Evolutionary conservation across 1,140 invertebrate genomes (phyloP), one percentile per base, ranked within the genome.

Genomic region (Aphelinus certus): DNA sequence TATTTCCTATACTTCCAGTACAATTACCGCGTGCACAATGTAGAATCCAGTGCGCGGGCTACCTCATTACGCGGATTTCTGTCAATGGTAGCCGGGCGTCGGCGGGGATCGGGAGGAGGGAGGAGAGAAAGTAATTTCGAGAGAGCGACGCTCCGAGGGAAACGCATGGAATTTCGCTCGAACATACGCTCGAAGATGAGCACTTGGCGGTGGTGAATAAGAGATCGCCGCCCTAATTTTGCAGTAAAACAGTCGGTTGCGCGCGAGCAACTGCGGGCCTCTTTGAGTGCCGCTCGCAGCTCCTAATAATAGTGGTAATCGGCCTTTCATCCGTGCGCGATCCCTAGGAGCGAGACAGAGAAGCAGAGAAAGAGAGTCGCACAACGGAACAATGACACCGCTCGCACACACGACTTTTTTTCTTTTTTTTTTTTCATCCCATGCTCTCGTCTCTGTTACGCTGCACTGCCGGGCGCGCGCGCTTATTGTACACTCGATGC

Each of bases 361-460:
- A 65, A 26, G 47, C 45, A 53, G 9, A 53, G 9, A 53, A 53
- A 53, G 9, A 53, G 9, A 53, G 9, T 53, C 49, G 57, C 57
- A 7, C 57, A 53, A 46, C 43, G 45, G 75, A 76, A 76, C 68
- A 73, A 76, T 76, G 77, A 46, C 64, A 77, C 26, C 51, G 9
- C 77, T 83, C 81, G 77, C 80, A 79, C 79, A 74, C 79, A 58
- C 73, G 74, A 72, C 73, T 76, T 78, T 77, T 76, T 80, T 78
- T 82, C 75, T 73, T 68, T 73, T 81, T 70, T 42, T 56, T 58
- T 9, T 64, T 67, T 7, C 48, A 2, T n/a, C 5, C 10, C 51
- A 45, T 53, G 26, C 46, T 64, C 45, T 43, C 53, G 9, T 45
- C 69, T 46, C 45, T 7, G 4, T 7, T 47, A 43, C 7, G 10